Conservation (phyloP, 2,113 vertebrate genomes). For the Upupa epops region DNA sequence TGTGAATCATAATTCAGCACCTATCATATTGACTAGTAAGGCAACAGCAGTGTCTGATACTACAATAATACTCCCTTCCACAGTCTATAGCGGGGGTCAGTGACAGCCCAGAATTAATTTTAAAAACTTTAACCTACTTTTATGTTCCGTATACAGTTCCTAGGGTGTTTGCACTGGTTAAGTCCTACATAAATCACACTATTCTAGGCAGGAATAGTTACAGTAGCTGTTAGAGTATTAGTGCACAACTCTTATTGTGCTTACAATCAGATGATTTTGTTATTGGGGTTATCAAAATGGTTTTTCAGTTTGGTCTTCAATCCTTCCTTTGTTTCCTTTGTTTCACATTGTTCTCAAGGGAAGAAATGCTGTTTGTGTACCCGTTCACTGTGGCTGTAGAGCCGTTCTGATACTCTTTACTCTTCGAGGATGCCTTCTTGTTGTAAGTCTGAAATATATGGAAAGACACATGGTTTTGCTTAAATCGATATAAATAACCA, state of each 20-base stretch:
- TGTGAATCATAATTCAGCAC: conserved; percentile 83
- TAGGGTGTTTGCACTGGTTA: conserved; percentile 79
- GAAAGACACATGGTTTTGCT: conserved; percentile 34
- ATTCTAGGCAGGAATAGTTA: conserved; percentile 78
- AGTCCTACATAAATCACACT: conserved; percentile 78
- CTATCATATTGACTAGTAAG: conserved; percentile 87
- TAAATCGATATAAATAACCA: not conserved
- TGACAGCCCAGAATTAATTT: conserved; percentile 76
- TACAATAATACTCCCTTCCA: conserved; percentile 79
- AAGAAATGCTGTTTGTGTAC: conserved; percentile 81
- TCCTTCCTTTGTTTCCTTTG: conserved; percentile 87
- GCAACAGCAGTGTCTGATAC: conserved; percentile 84
- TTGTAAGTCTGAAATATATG: conserved; percentile 88
- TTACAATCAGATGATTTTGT: conserved; percentile 75
- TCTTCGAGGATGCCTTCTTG: conserved; percentile 78
- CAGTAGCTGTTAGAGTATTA: conserved; percentile 77
- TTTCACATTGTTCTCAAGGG: conserved; percentile 75
- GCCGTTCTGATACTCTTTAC: conserved; percentile 87
- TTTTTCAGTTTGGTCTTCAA: conserved; percentile 77
- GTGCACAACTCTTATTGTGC: conserved; percentile 78
- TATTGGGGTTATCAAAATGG: conserved; percentile 63
- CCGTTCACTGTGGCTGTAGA: conserved; percentile 79
- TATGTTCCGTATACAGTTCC: conserved; percentile 70
- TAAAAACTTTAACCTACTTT: conserved; percentile 73
- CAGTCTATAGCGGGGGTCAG: conserved; percentile 71